Evolutionary conservation across 1,140 invertebrate genomes (phyloP), one percentile per base, ranked within the genome.

Genomic region (Hormaphis cornu): DNA sequence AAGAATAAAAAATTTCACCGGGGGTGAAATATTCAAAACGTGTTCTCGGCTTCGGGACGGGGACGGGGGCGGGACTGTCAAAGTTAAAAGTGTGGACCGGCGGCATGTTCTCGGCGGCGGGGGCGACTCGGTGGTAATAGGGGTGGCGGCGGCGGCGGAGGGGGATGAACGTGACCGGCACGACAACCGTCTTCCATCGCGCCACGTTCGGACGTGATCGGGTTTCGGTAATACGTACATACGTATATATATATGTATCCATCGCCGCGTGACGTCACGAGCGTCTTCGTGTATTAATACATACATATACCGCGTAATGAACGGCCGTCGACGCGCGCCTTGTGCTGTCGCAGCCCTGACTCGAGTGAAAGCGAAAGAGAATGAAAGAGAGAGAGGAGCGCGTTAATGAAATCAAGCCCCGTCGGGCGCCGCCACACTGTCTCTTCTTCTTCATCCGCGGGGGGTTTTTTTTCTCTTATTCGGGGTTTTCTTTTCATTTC

Each of bases 171-270:
- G 61, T 66, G 61, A 66, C 61, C 61, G 61, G 61, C 61, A 66
- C 61, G 61, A 66, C 61, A 66, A 66, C 61, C 61, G 40, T 58
- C 44, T 33, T 26, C n/a, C 12, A 44, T 28, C n/a, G 44, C 30
- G n/a, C 24, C 50, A 66, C n/a, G n/a, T n/a, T 66, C 35, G 61
- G 61, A 66, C 61, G 61, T 66, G 61, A 66, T 66, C 61, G 42
- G 61, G 61, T 66, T 66, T 66, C 61, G 61, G 61, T 66, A 66
- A 50, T n/a, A n/a, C n/a, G n/a, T n/a, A n/a, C n/a, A n/a, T n/a
- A n/a, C n/a, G n/a, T n/a, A n/a, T n/a, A n/a, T n/a, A n/a, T n/a
- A n/a, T n/a, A n/a, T n/a, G n/a, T n/a, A n/a, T n/a, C n/a, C n/a
- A n/a, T n/a, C n/a, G n/a, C n/a, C 26, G n/a, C 42, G 42, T 63